These are phyloP conservation scores for Hyphantria cunea DNA, from an alignment of 1,140 invertebrate species.

Conservation along the genomic window DNA sequence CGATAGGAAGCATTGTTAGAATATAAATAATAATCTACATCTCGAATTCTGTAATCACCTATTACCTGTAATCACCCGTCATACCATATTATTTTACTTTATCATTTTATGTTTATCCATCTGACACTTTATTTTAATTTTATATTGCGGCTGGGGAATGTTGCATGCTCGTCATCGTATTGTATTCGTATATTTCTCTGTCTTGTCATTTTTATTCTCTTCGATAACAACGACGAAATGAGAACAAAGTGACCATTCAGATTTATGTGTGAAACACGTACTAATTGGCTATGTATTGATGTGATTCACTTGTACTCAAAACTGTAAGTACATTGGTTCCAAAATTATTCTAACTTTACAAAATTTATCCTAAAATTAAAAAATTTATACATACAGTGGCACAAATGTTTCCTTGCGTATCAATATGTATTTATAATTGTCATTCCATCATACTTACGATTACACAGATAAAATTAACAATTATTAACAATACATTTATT, in stretches of 20 bases:
- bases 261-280: slow-evolving; percentile 30
- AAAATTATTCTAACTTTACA: not conserved
- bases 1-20: slow-evolving; percentile 36
- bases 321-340: slow-evolving; percentile 32
- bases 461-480: slow-evolving; percentile 5
- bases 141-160: slow-evolving; percentile 79
- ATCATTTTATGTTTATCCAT: slow-evolving; percentile 67
- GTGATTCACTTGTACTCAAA: slow-evolving; percentile 32
- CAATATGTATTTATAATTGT: too few species aligned
- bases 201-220: slow-evolving; percentile 46
- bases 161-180: slow-evolving; percentile 66
- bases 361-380: slow-evolving; percentile 21
- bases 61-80: slow-evolving; percentile 65
- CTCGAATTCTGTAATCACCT: slow-evolving; percentile 47
- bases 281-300: slow-evolving; percentile 40
- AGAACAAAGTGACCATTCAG: slow-evolving; percentile 36
- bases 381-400: slow-evolving; percentile 14
- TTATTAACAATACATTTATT: slow-evolving; percentile 21
- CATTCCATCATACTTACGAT: not conserved
- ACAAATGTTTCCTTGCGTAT: slow-evolving; percentile 24
- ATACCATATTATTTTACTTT: slow-evolving; percentile 59
- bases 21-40: slow-evolving; percentile 33
- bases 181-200: slow-evolving; percentile 42
- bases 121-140: slow-evolving; percentile 71
- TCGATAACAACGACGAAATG: too few species aligned